These are phyloP conservation scores for Urosaurus nigricauda DNA, from an alignment of 2,797 vertebrate genomes.

Conservation along the genomic window DNA sequence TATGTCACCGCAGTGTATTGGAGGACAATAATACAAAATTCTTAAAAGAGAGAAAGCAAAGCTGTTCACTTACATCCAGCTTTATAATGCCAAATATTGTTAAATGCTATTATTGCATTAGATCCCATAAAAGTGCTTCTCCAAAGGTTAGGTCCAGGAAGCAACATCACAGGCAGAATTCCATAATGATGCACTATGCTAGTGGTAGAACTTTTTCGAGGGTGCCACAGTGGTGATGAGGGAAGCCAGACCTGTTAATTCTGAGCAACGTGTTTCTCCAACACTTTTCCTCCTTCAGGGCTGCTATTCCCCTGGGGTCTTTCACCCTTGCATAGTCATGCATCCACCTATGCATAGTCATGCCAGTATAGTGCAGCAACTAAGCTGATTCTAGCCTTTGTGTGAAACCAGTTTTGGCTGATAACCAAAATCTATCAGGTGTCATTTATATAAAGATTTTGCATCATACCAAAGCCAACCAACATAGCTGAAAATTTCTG, in stretches of 20 bases:
- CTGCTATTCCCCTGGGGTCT: too few species aligned
- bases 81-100: background rate
- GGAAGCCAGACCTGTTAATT: too few species aligned
- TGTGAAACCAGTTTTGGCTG: background rate
- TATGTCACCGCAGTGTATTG: background rate
- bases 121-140: background rate
- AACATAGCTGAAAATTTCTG: background rate
- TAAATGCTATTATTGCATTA: too few species aligned
- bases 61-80: background rate
- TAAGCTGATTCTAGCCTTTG: background rate
- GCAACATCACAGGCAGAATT: too few species aligned
- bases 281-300: too few species aligned
- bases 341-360: too few species aligned
- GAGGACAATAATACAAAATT: background rate
- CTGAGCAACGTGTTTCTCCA: too few species aligned
- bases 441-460: background rate
- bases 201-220: too few species aligned
- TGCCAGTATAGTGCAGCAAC: too few species aligned
- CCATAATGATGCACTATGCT: too few species aligned
- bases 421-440: background rate
- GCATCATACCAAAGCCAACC: background rate
- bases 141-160: background rate
- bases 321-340: too few species aligned
- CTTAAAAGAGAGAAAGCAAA: background rate
- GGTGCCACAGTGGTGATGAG: too few species aligned